Evolutionary conservation across 2,888 invertebrate genomes (phyloP), one percentile per base, ranked within the genome.

Genomic region (Trachelus tabidus): DNA sequence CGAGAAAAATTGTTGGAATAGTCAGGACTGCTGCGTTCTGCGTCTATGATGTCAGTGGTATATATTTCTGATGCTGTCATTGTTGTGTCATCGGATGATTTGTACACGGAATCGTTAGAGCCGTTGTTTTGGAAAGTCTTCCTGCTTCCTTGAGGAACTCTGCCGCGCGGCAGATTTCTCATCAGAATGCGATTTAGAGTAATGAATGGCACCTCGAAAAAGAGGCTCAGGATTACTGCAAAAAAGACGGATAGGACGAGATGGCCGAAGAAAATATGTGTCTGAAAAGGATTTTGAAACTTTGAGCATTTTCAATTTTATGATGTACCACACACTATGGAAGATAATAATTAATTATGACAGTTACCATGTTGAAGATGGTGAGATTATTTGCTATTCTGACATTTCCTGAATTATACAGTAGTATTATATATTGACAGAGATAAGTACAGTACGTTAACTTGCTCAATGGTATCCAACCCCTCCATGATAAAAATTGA

Each of bases 381-480:
- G 87, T 84, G 15, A 90, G 75, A 68, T 79, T 79, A 69, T 82
- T 81, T 1, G 85, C n/a, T 4, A 86, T 86, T 40, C 91, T 85
- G 9, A 80, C 84, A 3, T 78, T 83, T n/a, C 89, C 91, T 23
- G 80, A 76, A 68, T 87, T 84, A 80, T 86, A 85, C 1, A 89
- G 79, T 1, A 91, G 79, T n/a, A 91, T 84, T 12, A 88, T 75
- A 77, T 88, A 91, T 78, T 91, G 91, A 69, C 85, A 87, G n/a
- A 91, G 86, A 79, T 90, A 92, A 74, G 89, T 89, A 74, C 89
- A 86, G 83, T 91, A 92, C 3, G 88, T 88, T 30, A 92, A 82
- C 78, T 86, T 89, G 34, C 91, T 87, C 15, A 91, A 79, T 0
- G 91, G 91, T 11, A 87, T 80, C 89, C 90, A 90, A 11, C 82